phyloP scores from a whole-genome alignment of 2,888 invertebrate genomes.

The Drosophila paracracens region DNA sequence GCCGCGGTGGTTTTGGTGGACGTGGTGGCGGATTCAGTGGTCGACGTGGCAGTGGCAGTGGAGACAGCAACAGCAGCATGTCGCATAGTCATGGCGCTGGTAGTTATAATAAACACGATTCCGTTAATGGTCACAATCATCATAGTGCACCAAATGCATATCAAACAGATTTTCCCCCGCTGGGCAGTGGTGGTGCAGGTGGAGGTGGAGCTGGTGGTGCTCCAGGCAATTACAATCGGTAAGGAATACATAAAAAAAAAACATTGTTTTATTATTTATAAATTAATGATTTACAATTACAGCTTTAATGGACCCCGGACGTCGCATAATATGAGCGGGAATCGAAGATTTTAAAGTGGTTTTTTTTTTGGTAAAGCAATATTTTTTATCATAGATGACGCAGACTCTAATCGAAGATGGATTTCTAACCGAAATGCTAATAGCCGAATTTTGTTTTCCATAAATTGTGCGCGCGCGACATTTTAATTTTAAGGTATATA shows the following conservation, averaged over 20 bases:
- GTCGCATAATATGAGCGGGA: conserved; percentile 77
- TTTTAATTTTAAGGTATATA: conserved; percentile 40
- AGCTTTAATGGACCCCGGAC: conserved; percentile 82
- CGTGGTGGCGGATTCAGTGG: conserved; percentile 62
- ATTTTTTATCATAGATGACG: conserved; percentile 32
- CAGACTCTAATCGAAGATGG: conserved; percentile 27
- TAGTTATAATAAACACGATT: conserved; percentile 83
- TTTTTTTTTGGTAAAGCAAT: conserved; percentile 15
- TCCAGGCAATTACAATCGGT: conserved; percentile 78
- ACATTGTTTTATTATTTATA: background rate
- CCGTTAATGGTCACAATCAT: conserved; percentile 57
- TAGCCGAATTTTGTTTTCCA: conserved; percentile 71
- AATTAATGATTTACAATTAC: conserved; percentile 37
- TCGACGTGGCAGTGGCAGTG: conserved; percentile 85
- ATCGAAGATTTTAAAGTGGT: conserved; percentile 82
- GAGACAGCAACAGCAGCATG: conserved; percentile 38
- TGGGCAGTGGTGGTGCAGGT: conserved; percentile 41
- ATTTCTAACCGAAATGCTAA: conserved; percentile 52
- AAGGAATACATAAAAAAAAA: conserved; percentile 21
- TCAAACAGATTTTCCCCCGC: conserved; percentile 82
- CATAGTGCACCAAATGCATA: conserved; percentile 71
- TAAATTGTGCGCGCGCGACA: conserved; percentile 36
- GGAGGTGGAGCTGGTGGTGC: conserved; percentile 14
- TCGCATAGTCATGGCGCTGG: conserved; percentile 84
- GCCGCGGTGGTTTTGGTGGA: conserved; percentile 64